A percentile compares a stretch with the other conserved stretches of the same genome.
Conservation (phyloP, 2,888 invertebrate species). For the Teleogryllus oceanicus region DNA sequence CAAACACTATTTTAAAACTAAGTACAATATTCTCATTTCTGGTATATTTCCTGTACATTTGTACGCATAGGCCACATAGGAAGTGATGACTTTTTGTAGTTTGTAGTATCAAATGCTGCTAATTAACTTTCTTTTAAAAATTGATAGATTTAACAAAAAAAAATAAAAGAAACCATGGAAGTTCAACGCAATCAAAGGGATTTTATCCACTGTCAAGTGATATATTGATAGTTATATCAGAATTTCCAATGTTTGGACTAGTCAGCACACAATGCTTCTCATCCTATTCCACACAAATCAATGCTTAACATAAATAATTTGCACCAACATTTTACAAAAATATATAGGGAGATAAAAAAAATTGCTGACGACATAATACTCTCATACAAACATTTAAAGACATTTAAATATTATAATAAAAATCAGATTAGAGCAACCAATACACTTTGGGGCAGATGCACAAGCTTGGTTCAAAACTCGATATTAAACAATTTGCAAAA, state of each 20-base stretch:
- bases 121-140: too few relatives aligned
- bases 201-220: neutral
- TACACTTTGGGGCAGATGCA: neutral
- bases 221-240: neutral
- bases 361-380: constrained; percentile 18
- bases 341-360: neutral
- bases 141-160: too few relatives aligned
- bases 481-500: neutral
- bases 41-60: too few relatives aligned
- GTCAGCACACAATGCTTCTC: constrained; percentile 18
- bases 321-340: constrained; percentile 7
- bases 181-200: neutral
- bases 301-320: neutral
- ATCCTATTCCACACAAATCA: neutral
- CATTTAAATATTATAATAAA: neutral
- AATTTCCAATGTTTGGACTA: constrained; percentile 1
- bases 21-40: too few relatives aligned
- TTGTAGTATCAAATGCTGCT: too few relatives aligned
- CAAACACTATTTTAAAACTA: too few relatives aligned
- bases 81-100: too few relatives aligned
- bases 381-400: constrained; percentile 10
- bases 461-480: neutral
- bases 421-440: neutral
- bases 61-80: too few relatives aligned
- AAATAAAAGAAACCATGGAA: too few relatives aligned